Conservation (phyloP, 2,113 vertebrate genomes). For the Hirundichthys speculiger region DNA sequence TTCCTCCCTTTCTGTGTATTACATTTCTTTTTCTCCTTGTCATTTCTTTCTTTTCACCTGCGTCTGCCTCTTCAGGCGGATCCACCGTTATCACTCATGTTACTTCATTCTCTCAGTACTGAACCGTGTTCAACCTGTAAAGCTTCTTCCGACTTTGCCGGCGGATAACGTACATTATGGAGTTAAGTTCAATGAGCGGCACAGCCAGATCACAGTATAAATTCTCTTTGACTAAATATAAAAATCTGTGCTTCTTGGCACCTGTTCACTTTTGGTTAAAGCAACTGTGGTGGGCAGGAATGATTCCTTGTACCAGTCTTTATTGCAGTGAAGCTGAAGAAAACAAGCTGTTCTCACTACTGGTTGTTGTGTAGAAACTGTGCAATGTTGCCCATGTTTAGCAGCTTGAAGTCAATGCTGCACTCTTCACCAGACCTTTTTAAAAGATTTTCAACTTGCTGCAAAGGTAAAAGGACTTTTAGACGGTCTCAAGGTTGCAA, state of each 20-base stretch:
- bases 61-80: constrained; percentile 18
- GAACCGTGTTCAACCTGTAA: constrained; percentile 67
- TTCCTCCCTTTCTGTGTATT: constrained; percentile 9
- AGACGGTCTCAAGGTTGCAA: no score
- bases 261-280: constrained; percentile 62
- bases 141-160: constrained; percentile 54
- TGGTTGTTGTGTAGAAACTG: no score
- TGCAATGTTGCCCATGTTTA: no score
- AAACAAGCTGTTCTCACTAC: no score
- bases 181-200: constrained; percentile 71
- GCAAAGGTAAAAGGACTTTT: no score
- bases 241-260: constrained; percentile 73
- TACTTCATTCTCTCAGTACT: constrained; percentile 46
- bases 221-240: constrained; percentile 78
- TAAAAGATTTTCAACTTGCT: no score
- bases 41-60: neutral
- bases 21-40: neutral
- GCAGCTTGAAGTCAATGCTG: no score
- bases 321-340: no score
- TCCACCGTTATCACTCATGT: constrained; percentile 38
- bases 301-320: no score
- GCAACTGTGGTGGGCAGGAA: no score
- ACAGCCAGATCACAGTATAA: constrained; percentile 62
- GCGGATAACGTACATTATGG: constrained; percentile 50
- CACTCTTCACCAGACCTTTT: no score